Conservation (phyloP, 2,113 vertebrate species). For the Callipepla squamata region DNA sequence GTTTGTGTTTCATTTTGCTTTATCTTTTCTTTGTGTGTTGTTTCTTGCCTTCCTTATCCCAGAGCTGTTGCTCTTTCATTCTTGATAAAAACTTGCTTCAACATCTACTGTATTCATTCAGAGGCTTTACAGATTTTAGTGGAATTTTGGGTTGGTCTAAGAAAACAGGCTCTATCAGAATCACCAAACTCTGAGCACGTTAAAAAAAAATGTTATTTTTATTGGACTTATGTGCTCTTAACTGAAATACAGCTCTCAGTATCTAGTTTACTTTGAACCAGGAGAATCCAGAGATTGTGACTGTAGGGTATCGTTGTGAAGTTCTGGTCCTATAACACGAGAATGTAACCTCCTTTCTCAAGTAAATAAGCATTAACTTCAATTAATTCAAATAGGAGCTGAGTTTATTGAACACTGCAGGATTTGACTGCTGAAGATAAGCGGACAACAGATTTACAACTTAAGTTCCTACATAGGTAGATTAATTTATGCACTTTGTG, state of each 20-base stretch:
- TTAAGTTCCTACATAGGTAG: not conserved
- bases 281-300: not conserved
- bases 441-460: not conserved
- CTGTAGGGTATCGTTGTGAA: not conserved
- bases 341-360: not conserved
- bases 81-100: not conserved
- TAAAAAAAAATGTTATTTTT: not conserved
- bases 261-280: not conserved
- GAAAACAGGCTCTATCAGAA: not conserved
- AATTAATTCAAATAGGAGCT: not conserved
- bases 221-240: not conserved
- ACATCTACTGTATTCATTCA: not conserved
- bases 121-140: not conserved
- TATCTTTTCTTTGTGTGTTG: not conserved
- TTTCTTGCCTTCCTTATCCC: not conserved
- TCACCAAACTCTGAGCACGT: not conserved
- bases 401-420: not conserved
- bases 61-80: not conserved
- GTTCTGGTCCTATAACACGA: not conserved
- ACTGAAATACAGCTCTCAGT: not conserved
- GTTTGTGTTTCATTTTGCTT: not conserved
- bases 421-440: not conserved
- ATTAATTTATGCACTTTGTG: not conserved
- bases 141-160: not conserved
- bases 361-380: rapidly evolving